phyloP scores from a whole-genome alignment of 2,888 invertebrate genomes.

The Spicauda simplicius region DNA sequence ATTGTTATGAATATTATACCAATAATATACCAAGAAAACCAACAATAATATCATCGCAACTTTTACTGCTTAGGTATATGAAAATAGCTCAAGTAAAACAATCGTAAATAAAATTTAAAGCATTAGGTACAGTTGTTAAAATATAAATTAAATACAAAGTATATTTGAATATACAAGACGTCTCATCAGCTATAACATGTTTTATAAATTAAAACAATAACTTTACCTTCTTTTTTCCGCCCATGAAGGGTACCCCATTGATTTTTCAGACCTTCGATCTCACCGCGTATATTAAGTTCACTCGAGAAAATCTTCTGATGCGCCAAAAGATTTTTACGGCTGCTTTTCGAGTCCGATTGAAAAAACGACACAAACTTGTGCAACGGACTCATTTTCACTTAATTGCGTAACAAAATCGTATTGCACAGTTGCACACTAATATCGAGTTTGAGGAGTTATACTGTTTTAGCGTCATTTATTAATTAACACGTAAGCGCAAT shows the following conservation, averaged over 20 bases:
- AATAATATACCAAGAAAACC: too few species aligned
- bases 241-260: constrained; percentile 83
- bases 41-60: too few species aligned
- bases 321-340: constrained; percentile 63
- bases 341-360: constrained; percentile 82
- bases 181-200: too few species aligned
- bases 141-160: too few species aligned
- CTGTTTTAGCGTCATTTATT: constrained; percentile 9
- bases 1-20: too few species aligned
- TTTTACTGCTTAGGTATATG: too few species aligned
- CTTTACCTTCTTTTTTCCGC: constrained; percentile 43
- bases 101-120: too few species aligned
- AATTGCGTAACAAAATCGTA: background rate
- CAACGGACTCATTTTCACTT: constrained; percentile 81
- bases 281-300: constrained; percentile 79
- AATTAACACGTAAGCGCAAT: constrained; percentile 5
- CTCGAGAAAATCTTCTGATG: constrained; percentile 85
- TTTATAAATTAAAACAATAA: background rate
- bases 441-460: background rate
- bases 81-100: too few species aligned
- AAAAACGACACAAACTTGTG: constrained; percentile 86
- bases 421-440: constrained; percentile 3
- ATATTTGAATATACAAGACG: too few species aligned
- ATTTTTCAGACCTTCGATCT: constrained; percentile 72
- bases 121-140: too few species aligned